Evolutionary conservation across 1,140 invertebrate genomes (phyloP), one percentile per base, ranked within the genome.

Genomic region (Hylaeus volcanicus): DNA sequence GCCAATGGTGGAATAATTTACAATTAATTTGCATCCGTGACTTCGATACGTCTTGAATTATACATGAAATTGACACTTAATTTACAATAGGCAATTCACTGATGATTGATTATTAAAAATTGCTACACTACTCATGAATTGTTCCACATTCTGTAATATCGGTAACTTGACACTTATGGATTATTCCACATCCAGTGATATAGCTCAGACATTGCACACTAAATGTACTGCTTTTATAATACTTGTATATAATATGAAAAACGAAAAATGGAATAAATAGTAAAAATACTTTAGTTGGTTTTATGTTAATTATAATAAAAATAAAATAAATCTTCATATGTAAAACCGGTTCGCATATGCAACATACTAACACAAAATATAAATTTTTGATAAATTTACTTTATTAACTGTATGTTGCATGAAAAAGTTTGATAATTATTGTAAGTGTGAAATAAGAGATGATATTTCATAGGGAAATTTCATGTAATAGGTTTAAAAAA

Each of bases 231-330:
- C 45, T 69, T 37, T 39, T 48, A 9, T 53, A 8, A 9, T 61
- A 26, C 55, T 51, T 9, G 0, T 8, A 51, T 51, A 51, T 48
- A 51, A 51, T 9, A 51, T 9, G 9, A 11, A 11, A 51, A 48
- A 76, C 26, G 66, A 79, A 79, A 65, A 66, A 4, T n/a, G 39
- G 37, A 8, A 15, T 11, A 65, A 3, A 41, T 39, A 66, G 11
- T 45, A 37, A 68, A 26, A 51, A 48, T 64, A 75, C 26, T 26
- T 8, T 12, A 26, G 61, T 45, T 41, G 26, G 56, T 39, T n/a
- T 12, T 43, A 51, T 26, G 45, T 4, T 64, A 41, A 69, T 9
- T 66, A 72, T 48, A 79, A 56, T 53, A 60, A 26, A 11, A 75
- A 37, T 39, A 12, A 12, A 51, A 37, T 8, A 6, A 78, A 58